Base-by-base conservation (phyloP, 2,797 vertebrate species). In the Chelonia mydas region DNA sequence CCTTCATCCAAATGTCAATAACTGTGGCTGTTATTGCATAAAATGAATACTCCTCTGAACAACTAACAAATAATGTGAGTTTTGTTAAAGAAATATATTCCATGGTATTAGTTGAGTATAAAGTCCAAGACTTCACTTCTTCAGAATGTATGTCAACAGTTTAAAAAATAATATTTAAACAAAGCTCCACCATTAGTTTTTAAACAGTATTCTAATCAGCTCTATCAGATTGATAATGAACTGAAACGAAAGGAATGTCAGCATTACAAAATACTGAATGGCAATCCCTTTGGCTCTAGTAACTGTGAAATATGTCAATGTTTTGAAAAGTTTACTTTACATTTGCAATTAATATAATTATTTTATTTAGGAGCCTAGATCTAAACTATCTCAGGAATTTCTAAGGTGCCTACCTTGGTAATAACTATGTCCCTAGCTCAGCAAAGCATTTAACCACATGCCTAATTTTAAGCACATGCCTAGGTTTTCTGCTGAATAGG, bases 171-270 rank as follows among this genome's bases (percentile, higher is more conserved):
- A 80, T 1, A 0, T 86, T 92, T 84, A 50, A 89, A 89, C 83
- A 77, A 78, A 97, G 92, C 86, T 94, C 59, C 74, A 91, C 61
- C 84, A 83, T 19, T 93, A 93, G 92, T 95, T 79, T 83, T 89
- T 88, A 93, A 94, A 95, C 76, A 95, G 59, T 47, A 33, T n/a
- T 83, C 33, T 86, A 51, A 59, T 51, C 65, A 84, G 77, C 27
- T 57, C 79, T 81, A 8, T 17, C 91, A 96, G 89, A 87, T 11
- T 7, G 81, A 13, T 12, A 90, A 81, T n/a, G 50, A 79, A 84
- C 33, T 86, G 25, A 77, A 81, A 93, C 83, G 5, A 9, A 84
- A 94, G 90, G 85, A 81, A 51, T 3, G 57, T 78, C 41, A 87
- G 59, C 45, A 47, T 89, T 86, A 50, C 68, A 92, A 96, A 55